Evolutionary conservation across 2,113 vertebrate species (phyloP).

Genomic region (Chrysochloris asiatica): DNA sequence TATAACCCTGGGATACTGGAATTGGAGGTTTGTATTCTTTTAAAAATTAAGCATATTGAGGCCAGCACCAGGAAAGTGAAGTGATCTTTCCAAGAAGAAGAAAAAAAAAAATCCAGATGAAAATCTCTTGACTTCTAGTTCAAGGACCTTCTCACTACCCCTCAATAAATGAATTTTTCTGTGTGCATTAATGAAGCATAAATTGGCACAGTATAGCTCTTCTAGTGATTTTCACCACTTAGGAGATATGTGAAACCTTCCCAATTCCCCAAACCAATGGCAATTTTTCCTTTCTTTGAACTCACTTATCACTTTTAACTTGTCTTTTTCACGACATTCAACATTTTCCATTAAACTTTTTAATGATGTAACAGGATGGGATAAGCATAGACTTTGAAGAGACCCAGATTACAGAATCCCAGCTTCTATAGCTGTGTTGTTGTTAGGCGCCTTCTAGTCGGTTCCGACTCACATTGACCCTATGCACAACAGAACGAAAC

Average conservation of each 20-base stretch:
- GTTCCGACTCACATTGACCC: no score
- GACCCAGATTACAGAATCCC: no score
- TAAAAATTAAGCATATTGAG: conserved; percentile 6
- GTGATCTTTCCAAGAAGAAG: background rate
- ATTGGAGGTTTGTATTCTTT: background rate
- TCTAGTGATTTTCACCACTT: background rate
- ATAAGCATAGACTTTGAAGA: no score
- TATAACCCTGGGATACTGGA: background rate
- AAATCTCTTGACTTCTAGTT: background rate
- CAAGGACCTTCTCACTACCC: background rate
- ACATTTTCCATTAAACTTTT: background rate
- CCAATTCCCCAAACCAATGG: background rate
- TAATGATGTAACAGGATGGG: no score
- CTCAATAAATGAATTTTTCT: background rate
- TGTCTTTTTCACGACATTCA: no score
- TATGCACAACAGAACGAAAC: no score
- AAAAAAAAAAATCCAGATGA: background rate
- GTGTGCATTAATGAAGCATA: background rate
- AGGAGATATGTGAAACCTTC: background rate
- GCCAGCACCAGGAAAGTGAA: background rate
- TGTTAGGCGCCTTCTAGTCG: no score
- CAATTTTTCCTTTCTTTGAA: background rate
- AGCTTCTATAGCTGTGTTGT: no score
- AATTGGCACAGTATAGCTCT: background rate
- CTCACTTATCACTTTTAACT: background rate